These are phyloP conservation scores for Gasterosteus nipponicus DNA, from an alignment of 2,113 vertebrate species.

Conservation along the genomic window DNA sequence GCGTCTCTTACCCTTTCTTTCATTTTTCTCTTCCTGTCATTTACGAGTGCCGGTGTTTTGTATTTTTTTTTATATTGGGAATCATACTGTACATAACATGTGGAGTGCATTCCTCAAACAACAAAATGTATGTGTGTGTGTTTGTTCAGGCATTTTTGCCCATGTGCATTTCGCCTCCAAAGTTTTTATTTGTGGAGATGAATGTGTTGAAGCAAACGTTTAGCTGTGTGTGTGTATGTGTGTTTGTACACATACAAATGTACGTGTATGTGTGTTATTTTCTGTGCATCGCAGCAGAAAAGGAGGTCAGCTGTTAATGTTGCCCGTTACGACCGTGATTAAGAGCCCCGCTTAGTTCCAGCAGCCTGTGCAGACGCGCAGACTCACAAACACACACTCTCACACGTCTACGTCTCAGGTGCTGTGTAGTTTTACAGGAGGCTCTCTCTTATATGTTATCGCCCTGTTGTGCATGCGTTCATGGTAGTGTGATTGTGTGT, in stretches of 20 bases:
- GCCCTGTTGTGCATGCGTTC: constrained; percentile 22
- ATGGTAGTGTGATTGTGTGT: constrained; percentile 16
- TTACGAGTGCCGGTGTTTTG: background rate
- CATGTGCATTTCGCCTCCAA: background rate
- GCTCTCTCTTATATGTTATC: constrained; percentile 39
- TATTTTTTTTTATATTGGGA: constrained; percentile 10
- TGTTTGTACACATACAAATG: constrained; percentile 11
- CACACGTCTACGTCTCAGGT: constrained; percentile 26
- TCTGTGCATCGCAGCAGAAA: constrained; percentile 83
- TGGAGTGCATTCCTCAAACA: constrained; percentile 57
- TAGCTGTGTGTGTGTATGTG: constrained; percentile 7
- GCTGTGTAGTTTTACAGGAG: constrained; percentile 41
- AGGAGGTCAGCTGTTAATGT: constrained; percentile 86
- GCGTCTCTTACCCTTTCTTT: constrained; percentile 31
- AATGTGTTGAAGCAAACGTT: constrained; percentile 20
- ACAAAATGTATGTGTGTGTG: constrained; percentile 21
- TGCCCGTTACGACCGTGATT: constrained; percentile 82
- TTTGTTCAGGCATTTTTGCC: background rate
- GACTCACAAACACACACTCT: constrained; percentile 17
- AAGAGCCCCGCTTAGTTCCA: constrained; percentile 82
- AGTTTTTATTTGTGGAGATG: constrained; percentile 24
- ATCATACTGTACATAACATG: constrained; percentile 21
- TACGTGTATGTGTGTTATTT: constrained; percentile 53
- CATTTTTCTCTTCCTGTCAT: background rate
- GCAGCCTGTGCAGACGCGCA: constrained; percentile 68